Evolutionary conservation across 53 echinoderm and acorn worm species (phyloP).

Genomic region (Echinarachnius parma): DNA sequence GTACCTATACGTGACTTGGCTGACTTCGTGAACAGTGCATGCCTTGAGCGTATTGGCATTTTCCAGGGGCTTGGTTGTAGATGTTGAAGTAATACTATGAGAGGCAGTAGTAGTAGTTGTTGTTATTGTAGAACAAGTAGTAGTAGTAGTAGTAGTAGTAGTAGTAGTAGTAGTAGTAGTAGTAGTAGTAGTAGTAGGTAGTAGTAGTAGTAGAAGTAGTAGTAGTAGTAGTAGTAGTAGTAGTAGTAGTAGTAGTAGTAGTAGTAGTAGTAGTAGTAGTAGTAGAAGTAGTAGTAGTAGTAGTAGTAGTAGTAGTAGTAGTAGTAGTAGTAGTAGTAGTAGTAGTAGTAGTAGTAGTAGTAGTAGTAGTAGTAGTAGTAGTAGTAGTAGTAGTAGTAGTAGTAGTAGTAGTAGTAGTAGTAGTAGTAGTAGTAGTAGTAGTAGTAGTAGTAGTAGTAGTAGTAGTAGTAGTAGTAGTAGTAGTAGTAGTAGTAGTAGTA

Average conservation of each 20-base stretch:
- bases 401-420: slow-evolving; percentile 4
- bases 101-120: slow-evolving; percentile 6
- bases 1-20: too few species aligned
- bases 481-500: slow-evolving; percentile 2
- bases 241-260: slow-evolving; percentile 12
- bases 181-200: slow-evolving; percentile 15
- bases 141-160: slow-evolving; percentile 6
- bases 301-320: not conserved
- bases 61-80: too few species aligned
- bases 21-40: too few species aligned
- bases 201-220: slow-evolving; percentile 4
- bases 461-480: slow-evolving; percentile 2
- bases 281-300: slow-evolving; percentile 12
- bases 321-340: slow-evolving; percentile 6
- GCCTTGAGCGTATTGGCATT: too few species aligned
- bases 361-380: slow-evolving; percentile 11
- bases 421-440: slow-evolving; percentile 2
- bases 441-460: slow-evolving; percentile 2
- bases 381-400: slow-evolving; percentile 7
- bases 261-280: slow-evolving; percentile 12
- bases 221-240: slow-evolving; percentile 1
- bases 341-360: slow-evolving; percentile 9
- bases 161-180: slow-evolving; percentile 15
- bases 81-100: not conserved
- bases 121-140: not conserved